Conservation (phyloP, 1,140 invertebrate genomes). For the Papilio machaon region DNA sequence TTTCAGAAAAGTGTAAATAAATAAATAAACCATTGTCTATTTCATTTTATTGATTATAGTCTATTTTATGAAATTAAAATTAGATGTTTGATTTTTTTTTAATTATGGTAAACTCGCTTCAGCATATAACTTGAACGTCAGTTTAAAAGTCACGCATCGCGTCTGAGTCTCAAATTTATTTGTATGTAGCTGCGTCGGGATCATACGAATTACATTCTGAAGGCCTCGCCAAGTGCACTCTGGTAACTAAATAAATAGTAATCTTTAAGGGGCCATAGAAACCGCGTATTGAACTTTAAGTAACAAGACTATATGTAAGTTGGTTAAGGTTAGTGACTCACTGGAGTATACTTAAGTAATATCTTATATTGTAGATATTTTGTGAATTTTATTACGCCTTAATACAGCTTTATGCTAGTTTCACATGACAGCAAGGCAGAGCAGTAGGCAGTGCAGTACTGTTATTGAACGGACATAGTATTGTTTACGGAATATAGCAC, state of each 20-base stretch:
- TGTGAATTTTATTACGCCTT: no score
- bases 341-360: background rate
- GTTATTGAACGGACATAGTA: no score
- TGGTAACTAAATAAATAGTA: conserved; percentile 33
- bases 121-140: conserved; percentile 45
- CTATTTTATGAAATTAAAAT: background rate
- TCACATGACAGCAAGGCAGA: no score
- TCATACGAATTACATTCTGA: conserved; percentile 39
- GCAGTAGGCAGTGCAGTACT: no score
- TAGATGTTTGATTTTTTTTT: background rate
- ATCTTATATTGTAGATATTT: background rate
- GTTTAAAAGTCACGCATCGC: conserved; percentile 60
- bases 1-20: no score
- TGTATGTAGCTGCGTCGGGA: conserved; percentile 67
- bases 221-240: conserved; percentile 32
- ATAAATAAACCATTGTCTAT: no score
- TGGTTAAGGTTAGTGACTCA: background rate
- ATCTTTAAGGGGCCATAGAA: background rate
- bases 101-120: conserved; percentile 4
- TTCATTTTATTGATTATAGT: no score
- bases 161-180: conserved; percentile 67
- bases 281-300: background rate
- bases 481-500: no score
- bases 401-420: no score
- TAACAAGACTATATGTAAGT: background rate